These are phyloP conservation scores for Gasterosteus nipponicus DNA, from an alignment of 2,113 vertebrate genomes.

Conservation along the genomic window DNA sequence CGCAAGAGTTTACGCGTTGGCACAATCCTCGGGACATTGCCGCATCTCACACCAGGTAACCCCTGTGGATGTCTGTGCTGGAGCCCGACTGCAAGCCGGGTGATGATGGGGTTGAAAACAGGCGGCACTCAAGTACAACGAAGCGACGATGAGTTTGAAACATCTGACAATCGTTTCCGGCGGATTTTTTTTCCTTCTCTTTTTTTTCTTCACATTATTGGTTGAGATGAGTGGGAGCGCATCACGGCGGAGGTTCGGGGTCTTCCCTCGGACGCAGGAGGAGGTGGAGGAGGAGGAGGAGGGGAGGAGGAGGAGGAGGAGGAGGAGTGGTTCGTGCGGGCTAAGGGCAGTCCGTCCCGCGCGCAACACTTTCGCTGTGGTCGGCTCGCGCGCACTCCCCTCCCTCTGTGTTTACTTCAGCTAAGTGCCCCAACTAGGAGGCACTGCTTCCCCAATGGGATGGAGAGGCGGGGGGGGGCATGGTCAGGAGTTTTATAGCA, in stretches of 20 bases:
- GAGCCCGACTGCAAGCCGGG: conserved; percentile 42
- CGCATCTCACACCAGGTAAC: conserved; percentile 80
- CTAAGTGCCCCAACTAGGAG: conserved; percentile 48
- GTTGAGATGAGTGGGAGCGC: conserved; percentile 52
- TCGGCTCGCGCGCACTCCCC: conserved; percentile 59
- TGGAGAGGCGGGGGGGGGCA: no score
- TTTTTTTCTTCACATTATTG: conserved; percentile 73
- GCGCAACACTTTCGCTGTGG: conserved; percentile 64
- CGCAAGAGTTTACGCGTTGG: conserved; percentile 76
- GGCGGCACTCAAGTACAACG: conserved; percentile 37
- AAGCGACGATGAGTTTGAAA: conserved; percentile 48
- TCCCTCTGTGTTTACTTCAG: conserved; percentile 62
- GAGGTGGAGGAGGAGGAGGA: conserved; percentile 3
- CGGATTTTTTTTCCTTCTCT: conserved; percentile 12
- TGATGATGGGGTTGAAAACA: conserved; percentile 31
- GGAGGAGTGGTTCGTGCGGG: conserved; percentile 25
- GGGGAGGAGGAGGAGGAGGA: conserved; percentile 6
- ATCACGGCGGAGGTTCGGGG: conserved; percentile 40
- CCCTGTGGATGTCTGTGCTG: conserved; percentile 46
- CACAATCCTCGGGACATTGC: conserved; percentile 81
- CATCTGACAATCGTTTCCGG: conserved; percentile 62
- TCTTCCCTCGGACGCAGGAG: conserved; percentile 53
- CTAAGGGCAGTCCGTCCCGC: conserved; percentile 58
- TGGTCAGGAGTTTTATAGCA: background rate
- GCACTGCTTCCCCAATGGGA: conserved; percentile 13